A percentile compares a stretch with the other conserved stretches of the same genome.
Conservation (phyloP, 64 coral and sea anemone species). For the Astreopora myriophthalma region DNA sequence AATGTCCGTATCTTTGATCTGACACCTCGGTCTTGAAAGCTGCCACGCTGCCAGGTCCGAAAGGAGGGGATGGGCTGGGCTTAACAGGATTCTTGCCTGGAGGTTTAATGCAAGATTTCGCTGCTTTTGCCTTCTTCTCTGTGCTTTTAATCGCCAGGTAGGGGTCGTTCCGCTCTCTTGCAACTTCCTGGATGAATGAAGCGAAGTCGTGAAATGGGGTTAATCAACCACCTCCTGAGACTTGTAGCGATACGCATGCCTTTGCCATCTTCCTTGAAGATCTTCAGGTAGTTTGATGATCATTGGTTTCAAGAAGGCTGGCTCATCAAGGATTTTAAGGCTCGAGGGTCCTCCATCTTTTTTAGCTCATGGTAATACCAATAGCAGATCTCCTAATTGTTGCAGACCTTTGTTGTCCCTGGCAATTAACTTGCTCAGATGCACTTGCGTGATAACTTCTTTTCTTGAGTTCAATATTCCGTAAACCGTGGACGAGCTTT, state of each 20-base stretch:
- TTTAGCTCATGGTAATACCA: slow-evolving; percentile 64
- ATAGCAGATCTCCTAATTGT: slow-evolving; percentile 15
- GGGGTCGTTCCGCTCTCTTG: slow-evolving; percentile 53
- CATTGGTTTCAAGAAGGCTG: slow-evolving; percentile 48
- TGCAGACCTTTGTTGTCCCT: slow-evolving; percentile 30
- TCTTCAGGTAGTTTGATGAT: slow-evolving; percentile 41
- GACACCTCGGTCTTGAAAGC: neutral
- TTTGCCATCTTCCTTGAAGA: slow-evolving; percentile 73
- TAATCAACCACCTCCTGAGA: slow-evolving; percentile 10
- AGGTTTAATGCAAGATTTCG: neutral
- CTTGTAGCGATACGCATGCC: slow-evolving; percentile 57
- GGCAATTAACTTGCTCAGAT: neutral
- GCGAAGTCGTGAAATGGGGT: slow-evolving; percentile 46
- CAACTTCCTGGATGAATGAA: slow-evolving; percentile 40
- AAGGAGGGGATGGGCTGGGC: neutral
- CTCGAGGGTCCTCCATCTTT: slow-evolving; percentile 13
- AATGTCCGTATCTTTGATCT: neutral
- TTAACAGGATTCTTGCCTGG: neutral
- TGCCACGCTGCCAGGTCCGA: neutral
- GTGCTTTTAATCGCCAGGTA: neutral
- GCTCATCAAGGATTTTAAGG: slow-evolving; percentile 57
- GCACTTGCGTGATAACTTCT: slow-evolving; percentile 35
- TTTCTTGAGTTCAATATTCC: no score
- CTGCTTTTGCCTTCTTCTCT: neutral
- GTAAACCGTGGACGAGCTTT: neutral